Base-by-base conservation (phyloP, 2,888 invertebrate species). In the Troilus luridus region DNA sequence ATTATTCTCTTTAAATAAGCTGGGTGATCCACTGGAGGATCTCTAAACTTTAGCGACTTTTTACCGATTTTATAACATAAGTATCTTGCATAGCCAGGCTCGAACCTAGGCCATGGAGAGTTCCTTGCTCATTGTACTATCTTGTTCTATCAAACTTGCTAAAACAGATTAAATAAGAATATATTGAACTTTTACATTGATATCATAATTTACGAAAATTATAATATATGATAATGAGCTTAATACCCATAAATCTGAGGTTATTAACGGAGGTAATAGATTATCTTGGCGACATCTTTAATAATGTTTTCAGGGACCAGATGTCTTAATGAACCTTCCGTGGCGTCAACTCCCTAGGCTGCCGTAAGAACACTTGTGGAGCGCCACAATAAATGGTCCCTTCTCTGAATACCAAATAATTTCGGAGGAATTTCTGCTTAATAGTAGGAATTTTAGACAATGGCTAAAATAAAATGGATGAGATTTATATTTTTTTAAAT, bases 321-420 rank as follows among this genome's bases (percentile, higher is more conserved):
- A 77, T 77, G 72, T 27, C 72, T 77, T 77, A 77, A 77, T 77
- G 72, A 77, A 41, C 41, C 72, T 17, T 41, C 72, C 0, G 41
- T 17, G 72, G 12, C 7, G 72, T 5, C 17, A 8, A 1, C 41
- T 77, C 72, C 72, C 72, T 19, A 17, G 19, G 72, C 72, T 17
- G 72, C 72, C 19, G 72, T 77, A 77, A 77, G 27, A 77, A 77
- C 72, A 77, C 72, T 77, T 77, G 72, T 77, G 72, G 72, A 77
- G 27, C 27, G 14, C 72, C 17, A 5, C 72, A 41, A 77, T 77
- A 77, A 41, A 77, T 27, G 27, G 17, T 11, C 10, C 17, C 41
- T 77, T 19, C 72, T 1, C 41, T 27, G 72, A 77, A 77, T 77
- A 77, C 72, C 7, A 77, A 77, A 41, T 77, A 77, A 77, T 77